Conservation (phyloP, 2,797 vertebrate genomes). For the Sebastolobus alascanus region DNA sequence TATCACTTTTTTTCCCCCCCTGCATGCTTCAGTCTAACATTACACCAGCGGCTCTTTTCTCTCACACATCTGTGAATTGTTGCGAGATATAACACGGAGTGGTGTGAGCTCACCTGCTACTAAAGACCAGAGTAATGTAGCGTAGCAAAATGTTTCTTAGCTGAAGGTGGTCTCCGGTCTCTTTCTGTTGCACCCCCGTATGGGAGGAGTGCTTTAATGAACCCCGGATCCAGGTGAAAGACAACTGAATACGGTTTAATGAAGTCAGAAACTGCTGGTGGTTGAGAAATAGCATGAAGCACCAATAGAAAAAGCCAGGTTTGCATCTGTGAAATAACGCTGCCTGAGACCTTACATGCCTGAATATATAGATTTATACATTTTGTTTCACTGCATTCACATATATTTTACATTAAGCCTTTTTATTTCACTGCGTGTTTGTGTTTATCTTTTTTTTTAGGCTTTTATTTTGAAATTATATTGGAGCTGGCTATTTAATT, state of each 20-base stretch:
- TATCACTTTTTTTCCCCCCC: conserved; percentile 48
- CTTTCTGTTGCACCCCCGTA: conserved; percentile 43
- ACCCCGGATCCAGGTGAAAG: conserved; percentile 38
- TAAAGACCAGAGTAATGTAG: conserved; percentile 71
- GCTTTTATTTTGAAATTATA: not conserved
- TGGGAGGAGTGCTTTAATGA: conserved; percentile 61
- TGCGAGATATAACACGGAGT: conserved; percentile 44
- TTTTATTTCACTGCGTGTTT: not conserved
- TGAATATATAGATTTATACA: not conserved
- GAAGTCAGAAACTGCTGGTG: conserved; percentile 43
- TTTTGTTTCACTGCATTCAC: conserved; percentile 9
- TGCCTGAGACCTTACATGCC: conserved; percentile 11
- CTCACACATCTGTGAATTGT: conserved; percentile 55
- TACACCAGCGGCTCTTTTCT: conserved; percentile 32
- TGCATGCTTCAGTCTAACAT: conserved; percentile 57
- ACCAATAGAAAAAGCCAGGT: conserved; percentile 39
- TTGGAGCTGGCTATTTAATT: not conserved
- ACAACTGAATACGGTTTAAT: conserved; percentile 52
- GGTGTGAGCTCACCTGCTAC: conserved; percentile 42
- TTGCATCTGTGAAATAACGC: conserved; percentile 16
- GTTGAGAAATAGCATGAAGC: conserved; percentile 37
- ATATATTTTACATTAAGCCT: too few relatives aligned
- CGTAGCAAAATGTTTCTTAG: conserved; percentile 62
- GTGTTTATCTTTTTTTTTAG: not conserved
- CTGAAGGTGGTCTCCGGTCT: conserved; percentile 45